Base-by-base conservation (phyloP, 2,113 vertebrate genomes). In the Etia nguti region DNA sequence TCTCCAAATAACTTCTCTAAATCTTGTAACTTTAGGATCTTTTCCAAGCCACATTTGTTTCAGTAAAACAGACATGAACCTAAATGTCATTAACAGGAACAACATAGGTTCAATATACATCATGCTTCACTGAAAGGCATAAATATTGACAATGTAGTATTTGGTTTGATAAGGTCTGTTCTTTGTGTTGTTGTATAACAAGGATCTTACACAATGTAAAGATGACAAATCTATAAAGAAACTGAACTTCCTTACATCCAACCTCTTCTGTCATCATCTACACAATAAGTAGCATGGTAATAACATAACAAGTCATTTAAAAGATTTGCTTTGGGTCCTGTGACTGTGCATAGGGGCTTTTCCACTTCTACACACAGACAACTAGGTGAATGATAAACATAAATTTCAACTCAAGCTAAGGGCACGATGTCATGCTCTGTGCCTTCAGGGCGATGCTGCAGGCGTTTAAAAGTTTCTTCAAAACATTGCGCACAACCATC, bases 1-100 rank as follows among this genome's bases (percentile, higher is more conserved):
- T 86, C 92, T 88, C 77, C 9, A 86, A 89, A 91, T 26, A 46
- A 83, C 89, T 89, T 92, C 92, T 85, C 48, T 31, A 88, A 92
- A 89, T 82, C 6, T 34, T n/a, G 38, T 18, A 22, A 81, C 24
- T 9, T 59, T n/a, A 13, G 73, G 73, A 77, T 50, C 10, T 7
- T 83, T 56, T 54, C 10, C 46, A 15, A 77, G 10, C 15, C 16
- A n/a, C n/a, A 29, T 43, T 34, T 43, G 8, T 56, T 36, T 24
- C 2, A 60, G 18, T 16, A 26, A 80, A 50, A 80, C 20, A n/a
- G 6, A 56, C 81, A 82, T 55, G 26, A 77, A 2, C 73, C n/a
- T 52, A 77, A 36, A 65, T 10, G 41, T 22, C 12, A 6, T 24
- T 60, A 36, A 59, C 12, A 20, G 16, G 31, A 59, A 36, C n/a